Percentiles rank a stretch among this genome's conserved stretches.
Conservation (phyloP, 2,113 vertebrate species). For the Columbina picui region DNA sequence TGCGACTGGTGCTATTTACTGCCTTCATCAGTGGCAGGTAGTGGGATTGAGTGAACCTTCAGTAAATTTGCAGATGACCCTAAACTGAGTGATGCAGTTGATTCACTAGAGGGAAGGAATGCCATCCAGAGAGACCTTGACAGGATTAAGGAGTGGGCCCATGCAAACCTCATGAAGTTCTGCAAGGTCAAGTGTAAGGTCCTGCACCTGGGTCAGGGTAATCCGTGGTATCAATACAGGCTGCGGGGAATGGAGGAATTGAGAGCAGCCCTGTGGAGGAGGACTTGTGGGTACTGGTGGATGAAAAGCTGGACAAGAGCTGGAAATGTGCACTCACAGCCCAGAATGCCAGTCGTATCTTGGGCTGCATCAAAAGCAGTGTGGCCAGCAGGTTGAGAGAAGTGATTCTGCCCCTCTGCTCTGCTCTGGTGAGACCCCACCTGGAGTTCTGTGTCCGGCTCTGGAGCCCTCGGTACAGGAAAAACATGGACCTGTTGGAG, state of each 20-base stretch:
- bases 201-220: neutral
- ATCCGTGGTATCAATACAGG: neutral
- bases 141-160: neutral
- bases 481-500: neutral
- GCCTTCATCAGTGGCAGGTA: neutral
- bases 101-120: neutral
- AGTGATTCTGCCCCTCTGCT: neutral
- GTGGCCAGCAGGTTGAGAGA: neutral
- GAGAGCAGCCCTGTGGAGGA: neutral
- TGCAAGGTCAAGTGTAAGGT: neutral
- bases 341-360: neutral
- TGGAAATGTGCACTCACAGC: accelerated
- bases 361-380: neutral
- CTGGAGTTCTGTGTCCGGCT: neutral
- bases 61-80: neutral
- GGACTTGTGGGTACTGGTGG: neutral
- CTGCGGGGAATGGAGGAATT: neutral
- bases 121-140: neutral
- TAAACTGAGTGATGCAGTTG: neutral
- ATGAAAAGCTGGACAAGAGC: neutral
- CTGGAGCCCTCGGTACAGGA: neutral
- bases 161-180: neutral
- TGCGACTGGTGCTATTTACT: neutral
- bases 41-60: neutral
- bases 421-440: too few relatives aligned